A percentile compares a stretch with the other conserved stretches of the same genome.
Evolutionary conservation across 1,140 invertebrate species (phyloP).

Genomic region (Drosophila melanogaster): DNA sequence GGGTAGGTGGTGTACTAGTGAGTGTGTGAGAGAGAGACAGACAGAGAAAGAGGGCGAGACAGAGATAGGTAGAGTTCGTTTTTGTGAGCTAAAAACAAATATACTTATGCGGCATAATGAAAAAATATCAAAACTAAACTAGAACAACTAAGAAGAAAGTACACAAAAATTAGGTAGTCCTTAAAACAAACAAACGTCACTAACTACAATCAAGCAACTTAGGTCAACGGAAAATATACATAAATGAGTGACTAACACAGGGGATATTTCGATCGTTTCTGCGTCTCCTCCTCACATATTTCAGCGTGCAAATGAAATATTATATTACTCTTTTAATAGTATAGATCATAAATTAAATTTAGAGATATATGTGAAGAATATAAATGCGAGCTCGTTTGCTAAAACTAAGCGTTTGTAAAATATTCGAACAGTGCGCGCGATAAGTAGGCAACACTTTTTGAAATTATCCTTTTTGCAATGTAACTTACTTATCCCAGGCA

Average conservation of each 20-base stretch:
- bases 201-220: slow-evolving; percentile 77
- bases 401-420: slow-evolving; percentile 23
- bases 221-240: slow-evolving; percentile 51
- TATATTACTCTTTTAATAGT: slow-evolving; percentile 4
- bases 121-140: slow-evolving; percentile 67
- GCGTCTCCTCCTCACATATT: slow-evolving; percentile 57
- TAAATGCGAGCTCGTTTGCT: slow-evolving; percentile 13
- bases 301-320: slow-evolving; percentile 75
- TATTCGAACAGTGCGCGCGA: slow-evolving; percentile 5
- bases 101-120: slow-evolving; percentile 53
- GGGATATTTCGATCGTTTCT: slow-evolving; percentile 14
- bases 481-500: not conserved
- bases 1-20: slow-evolving; percentile 33
- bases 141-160: slow-evolving; percentile 14
- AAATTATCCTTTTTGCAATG: not conserved
- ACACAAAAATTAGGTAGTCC: slow-evolving; percentile 1
- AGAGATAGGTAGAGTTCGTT: slow-evolving; percentile 32
- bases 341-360: slow-evolving; percentile 18
- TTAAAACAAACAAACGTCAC: slow-evolving; percentile 55
- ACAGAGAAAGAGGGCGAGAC: slow-evolving; percentile 33
- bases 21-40: slow-evolving; percentile 43
- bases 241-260: slow-evolving; percentile 19
- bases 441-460: slow-evolving; percentile 26
- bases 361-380: slow-evolving; percentile 20
- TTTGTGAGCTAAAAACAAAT: slow-evolving; percentile 64